A percentile compares a stretch with the other conserved stretches of the same genome.
phyloP scores from a whole-genome alignment of 2,113 vertebrate species.

The Pan paniscus region DNA sequence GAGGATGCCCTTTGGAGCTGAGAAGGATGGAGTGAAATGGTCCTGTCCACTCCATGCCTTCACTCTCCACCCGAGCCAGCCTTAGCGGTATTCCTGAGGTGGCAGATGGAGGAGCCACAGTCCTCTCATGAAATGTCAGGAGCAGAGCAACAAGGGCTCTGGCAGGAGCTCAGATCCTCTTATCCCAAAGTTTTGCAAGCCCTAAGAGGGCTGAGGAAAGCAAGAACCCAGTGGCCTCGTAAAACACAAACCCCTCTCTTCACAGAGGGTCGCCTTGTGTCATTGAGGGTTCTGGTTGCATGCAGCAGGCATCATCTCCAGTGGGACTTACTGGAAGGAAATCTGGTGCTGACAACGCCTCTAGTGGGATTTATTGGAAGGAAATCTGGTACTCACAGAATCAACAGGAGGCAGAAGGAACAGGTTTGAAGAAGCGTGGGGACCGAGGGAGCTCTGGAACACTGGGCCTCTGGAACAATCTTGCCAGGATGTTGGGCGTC shows the following conservation, averaged over 20 bases:
- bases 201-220: constrained; percentile 1
- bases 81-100: neutral
- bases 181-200: constrained; percentile 34
- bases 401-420: constrained; percentile 61
- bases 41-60: neutral
- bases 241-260: constrained; percentile 51
- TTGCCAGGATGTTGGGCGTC: neutral
- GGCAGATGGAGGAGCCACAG: neutral
- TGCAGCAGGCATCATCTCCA: constrained; percentile 31
- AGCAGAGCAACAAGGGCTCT: neutral
- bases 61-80: neutral
- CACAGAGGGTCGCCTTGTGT: constrained; percentile 22
- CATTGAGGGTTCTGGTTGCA: constrained; percentile 1
- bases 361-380: constrained; percentile 66
- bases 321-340: constrained; percentile 56
- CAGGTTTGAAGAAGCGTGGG: neutral
- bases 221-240: neutral
- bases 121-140: neutral
- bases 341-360: constrained; percentile 58
- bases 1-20: neutral
- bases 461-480: neutral
- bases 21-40: neutral
- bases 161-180: neutral
- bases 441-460: neutral
- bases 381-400: constrained; percentile 66